Evolutionary conservation across 2,113 vertebrate genomes (phyloP), one percentile per base, ranked within the genome.

Genomic region (Acrocephalus arundinaceus): DNA sequence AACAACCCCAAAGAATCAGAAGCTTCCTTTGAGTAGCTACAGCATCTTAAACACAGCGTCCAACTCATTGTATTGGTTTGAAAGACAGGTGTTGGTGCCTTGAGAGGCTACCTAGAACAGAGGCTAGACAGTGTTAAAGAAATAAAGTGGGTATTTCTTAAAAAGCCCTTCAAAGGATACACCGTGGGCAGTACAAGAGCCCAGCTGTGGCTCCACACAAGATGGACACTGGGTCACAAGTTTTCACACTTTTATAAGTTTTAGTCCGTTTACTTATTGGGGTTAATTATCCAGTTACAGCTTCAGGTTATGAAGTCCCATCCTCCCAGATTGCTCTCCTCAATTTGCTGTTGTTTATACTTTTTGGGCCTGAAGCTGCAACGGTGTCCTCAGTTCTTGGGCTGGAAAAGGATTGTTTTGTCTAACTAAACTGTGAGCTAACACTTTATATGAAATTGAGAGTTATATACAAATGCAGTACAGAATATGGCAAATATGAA

Each of bases 321-420:
- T 3, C 10, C 54, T 74, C 41, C 23, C 33, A 58, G 41, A 6
- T 3, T 45, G 7, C 31, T 58, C 41, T 4, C 31, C 31, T 74
- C 41, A 28, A 9, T 58, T 58, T 1, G 0, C 41, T 28, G 24
- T 4, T 27, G 9, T 20, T 58, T 22, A 7, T 8, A 46, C 6
- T 17, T 13, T 35, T 46, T 48, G 33, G 19, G 72, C 14, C 41
- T 13, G 13, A 16, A 30, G 15, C 19, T 30, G 33, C 18, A 46
- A 9, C 2, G 0, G 10, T 7, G 18, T 20, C 31, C 55, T 35
- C 5, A 4, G 14, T 13, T 46, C 41, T 30, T 0, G 1, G 33
- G 11, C 25, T 37, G 33, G 20, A 30, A 59, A 48, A 35, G 25
- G 8, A 28, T 37, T 23, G 20, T 14, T 48, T 4, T 46, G 19